Evolutionary conservation across 2,797 vertebrate genomes (phyloP).

Genomic region (Sarcoramphus papa): DNA sequence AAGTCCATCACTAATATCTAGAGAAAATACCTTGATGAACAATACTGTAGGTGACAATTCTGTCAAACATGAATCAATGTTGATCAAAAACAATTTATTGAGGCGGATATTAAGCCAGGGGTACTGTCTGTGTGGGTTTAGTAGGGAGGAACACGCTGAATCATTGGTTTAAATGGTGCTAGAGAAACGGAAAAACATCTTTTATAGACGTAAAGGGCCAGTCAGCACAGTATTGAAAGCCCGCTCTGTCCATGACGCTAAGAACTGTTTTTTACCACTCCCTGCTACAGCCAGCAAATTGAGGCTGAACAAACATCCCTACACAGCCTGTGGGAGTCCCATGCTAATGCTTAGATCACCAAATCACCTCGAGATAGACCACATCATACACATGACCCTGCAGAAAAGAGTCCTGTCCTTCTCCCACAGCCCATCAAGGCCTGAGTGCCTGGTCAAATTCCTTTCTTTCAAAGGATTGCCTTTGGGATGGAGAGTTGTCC

Average conservation of each 20-base stretch:
- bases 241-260: not conserved
- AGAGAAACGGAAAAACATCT: not conserved
- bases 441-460: not conserved
- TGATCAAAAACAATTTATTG: not conserved
- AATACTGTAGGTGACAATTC: not conserved
- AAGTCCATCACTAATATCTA: not conserved
- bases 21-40: slow-evolving; percentile 4
- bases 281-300: not conserved
- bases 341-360: not conserved
- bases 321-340: not conserved
- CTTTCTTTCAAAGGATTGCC: not conserved
- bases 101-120: not conserved
- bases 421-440: not conserved
- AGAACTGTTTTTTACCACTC: not conserved
- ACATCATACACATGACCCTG: not conserved
- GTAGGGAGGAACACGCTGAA: not conserved
- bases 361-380: not conserved
- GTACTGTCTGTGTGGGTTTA: not conserved
- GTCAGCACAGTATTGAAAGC: not conserved
- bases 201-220: not conserved
- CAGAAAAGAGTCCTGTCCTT: not conserved
- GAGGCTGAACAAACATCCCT: not conserved
- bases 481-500: not conserved
- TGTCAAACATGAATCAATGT: not conserved
- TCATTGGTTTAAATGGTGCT: not conserved